phyloP scores from a whole-genome alignment of 2,888 invertebrate genomes.

The Emmelina monodactyla region DNA sequence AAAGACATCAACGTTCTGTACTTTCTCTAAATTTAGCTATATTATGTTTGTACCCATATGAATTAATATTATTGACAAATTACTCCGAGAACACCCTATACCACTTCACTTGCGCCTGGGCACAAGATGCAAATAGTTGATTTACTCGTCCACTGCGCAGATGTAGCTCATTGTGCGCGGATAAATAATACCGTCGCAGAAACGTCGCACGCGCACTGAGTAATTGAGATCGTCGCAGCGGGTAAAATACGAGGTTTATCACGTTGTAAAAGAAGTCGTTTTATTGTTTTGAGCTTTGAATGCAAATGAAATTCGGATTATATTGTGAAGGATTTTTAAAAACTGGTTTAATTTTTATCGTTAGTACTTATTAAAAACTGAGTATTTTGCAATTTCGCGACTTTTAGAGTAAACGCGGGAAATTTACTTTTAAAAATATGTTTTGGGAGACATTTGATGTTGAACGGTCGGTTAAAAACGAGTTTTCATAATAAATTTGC shows the following conservation, averaged over 20 bases:
- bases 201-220: slow-evolving; percentile 42
- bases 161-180: slow-evolving; percentile 6
- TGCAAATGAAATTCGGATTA: neutral
- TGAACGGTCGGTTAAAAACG: neutral
- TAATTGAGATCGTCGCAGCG: slow-evolving; percentile 33
- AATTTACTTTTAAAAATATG: no score
- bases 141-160: slow-evolving; percentile 35
- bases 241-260: no score
- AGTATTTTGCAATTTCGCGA: no score
- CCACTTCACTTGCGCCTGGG: neutral
- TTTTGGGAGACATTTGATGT: no score
- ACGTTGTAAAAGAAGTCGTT: neutral
- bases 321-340: no score
- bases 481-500: neutral
- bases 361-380: no score
- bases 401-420: no score
- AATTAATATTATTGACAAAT: no score
- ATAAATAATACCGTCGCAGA: slow-evolving; percentile 46
- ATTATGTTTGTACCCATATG: no score
- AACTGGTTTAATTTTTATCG: no score
- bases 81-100: slow-evolving; percentile 9
- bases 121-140: slow-evolving; percentile 51
- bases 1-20: no score
- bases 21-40: no score
- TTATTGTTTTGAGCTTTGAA: neutral